Base-by-base conservation (phyloP, 2,797 vertebrate species). In the Gila robusta region DNA sequence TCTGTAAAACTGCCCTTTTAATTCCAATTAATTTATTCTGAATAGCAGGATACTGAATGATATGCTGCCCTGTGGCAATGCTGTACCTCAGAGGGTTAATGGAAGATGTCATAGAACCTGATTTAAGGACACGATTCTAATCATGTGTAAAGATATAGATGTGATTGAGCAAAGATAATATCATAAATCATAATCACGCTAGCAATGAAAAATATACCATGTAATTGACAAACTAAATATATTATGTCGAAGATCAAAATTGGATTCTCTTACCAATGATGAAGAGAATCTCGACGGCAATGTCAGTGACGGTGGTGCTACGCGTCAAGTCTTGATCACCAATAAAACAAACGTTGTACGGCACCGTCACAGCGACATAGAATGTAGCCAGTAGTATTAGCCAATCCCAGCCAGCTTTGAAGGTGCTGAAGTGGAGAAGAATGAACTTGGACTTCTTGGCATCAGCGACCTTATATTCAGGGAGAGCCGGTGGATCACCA, bases 361-460 rank as follows among this genome's bases (percentile, higher is more conserved):
- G 98, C 91, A 99, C 98, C 8, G 98, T 99, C 92, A 99, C 97
- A 9, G 98, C 98, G 47, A 99, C 98, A 92, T 99, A 99, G 94
- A 99, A 99, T 56, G 98, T 99, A 82, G 98, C 98, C 74, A 99
- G 92, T 83, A 99, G 94, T 92, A 99, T 99, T 89, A 99, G 94
- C 98, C 98, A 99, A 93, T 99, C 98, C 98, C 98, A 99, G 86
- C 97, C 97, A 7, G 98, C 98, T 95, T 99, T 99, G 90, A 98
- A 98, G 85, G 97, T 97, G 95, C 98, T 99, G 95, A 98, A 99
- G 96, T 99, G 98, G 88, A 99, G 95, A 89, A 99, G 91, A 94
- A 99, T 98, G 94, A 98, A 98, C 91, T 97, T 98, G 88, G 98
- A 98, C 91, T 98, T 99, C 95, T 99, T 98, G 93, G 98, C 98